Evolutionary conservation across 2,797 vertebrate genomes (phyloP).

Genomic region (Sebastes diaconus): DNA sequence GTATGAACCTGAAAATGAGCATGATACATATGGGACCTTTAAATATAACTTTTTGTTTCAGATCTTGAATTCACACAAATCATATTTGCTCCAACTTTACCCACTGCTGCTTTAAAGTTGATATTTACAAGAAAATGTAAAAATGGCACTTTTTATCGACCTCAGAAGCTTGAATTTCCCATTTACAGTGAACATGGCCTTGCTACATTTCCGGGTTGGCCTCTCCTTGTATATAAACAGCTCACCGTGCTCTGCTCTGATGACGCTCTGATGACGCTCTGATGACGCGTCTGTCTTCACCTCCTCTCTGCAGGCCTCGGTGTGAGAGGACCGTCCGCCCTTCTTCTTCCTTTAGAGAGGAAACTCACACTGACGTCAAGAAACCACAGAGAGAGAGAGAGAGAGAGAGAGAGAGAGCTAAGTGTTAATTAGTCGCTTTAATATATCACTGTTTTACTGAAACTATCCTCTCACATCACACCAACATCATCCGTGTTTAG

Average conservation of each 20-base stretch:
- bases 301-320: slow-evolving; percentile 11
- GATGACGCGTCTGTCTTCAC: background rate
- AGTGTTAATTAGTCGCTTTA: background rate
- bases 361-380: slow-evolving; percentile 53
- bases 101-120: too few species aligned
- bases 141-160: background rate
- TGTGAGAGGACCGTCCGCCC: slow-evolving; percentile 24
- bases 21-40: too few species aligned
- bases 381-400: background rate
- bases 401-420: background rate
- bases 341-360: slow-evolving; percentile 21
- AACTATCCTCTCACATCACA: background rate
- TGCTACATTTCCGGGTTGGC: slow-evolving; percentile 17
- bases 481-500: background rate
- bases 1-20: too few species aligned
- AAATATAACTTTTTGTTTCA: too few species aligned
- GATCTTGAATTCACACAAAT: too few species aligned
- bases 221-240: background rate
- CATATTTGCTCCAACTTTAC: too few species aligned
- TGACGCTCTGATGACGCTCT: background rate
- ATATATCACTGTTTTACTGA: background rate
- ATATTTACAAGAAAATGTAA: too few species aligned
- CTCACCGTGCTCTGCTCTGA: background rate
- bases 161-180: rapidly evolving
- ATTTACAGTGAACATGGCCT: slow-evolving; percentile 25